phyloP scores from a whole-genome alignment of 1,140 invertebrate genomes.

The Sitobion miscanthi region DNA sequence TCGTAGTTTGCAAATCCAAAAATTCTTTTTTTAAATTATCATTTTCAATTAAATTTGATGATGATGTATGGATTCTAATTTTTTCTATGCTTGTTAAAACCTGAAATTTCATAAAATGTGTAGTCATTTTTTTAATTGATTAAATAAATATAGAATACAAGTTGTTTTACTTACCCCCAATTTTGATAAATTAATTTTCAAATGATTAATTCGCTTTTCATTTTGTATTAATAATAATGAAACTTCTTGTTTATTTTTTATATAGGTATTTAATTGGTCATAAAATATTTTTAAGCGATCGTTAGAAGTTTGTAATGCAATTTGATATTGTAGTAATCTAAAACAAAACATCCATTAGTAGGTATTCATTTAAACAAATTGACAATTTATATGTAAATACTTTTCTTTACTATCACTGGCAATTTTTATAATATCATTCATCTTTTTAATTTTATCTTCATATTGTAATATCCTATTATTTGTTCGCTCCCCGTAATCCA shows the following conservation, averaged over 20 bases:
- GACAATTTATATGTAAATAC: not conserved
- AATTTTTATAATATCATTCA: constrained; percentile 25
- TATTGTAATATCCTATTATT: not conserved
- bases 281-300: constrained; percentile 24
- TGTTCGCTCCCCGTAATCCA: not conserved
- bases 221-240: not conserved
- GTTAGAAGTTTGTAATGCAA: constrained; percentile 24
- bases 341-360: not conserved
- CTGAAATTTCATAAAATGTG: not conserved
- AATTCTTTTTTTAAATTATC: constrained; percentile 43
- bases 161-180: not conserved
- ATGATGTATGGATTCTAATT: constrained; percentile 17
- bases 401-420: constrained; percentile 39
- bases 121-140: not conserved
- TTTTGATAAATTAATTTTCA: constrained; percentile 8
- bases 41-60: constrained; percentile 15
- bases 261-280: not conserved
- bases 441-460: constrained; percentile 40
- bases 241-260: not conserved
- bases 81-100: constrained; percentile 46
- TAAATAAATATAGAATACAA: not conserved
- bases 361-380: not conserved
- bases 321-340: constrained; percentile 28
- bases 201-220: constrained; percentile 14
- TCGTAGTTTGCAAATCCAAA: not conserved